phyloP scores from a whole-genome alignment of 92 coral and sea anemone species.

The Desmophyllum pertusum region DNA sequence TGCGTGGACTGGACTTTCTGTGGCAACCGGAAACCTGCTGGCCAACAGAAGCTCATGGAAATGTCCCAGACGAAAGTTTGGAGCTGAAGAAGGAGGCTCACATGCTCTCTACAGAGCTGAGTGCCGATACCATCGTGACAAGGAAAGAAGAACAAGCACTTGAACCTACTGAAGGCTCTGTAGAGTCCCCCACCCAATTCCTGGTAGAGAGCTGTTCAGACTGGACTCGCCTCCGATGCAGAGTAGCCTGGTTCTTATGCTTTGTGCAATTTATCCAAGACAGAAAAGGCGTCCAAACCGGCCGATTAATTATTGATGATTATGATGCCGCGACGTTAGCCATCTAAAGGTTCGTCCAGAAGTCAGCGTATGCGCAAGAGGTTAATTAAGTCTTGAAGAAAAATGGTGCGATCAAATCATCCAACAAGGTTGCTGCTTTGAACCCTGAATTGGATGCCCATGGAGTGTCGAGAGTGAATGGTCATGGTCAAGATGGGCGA shows the following conservation, averaged over 20 bases:
- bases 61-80: conserved; percentile 18
- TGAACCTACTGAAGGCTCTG: too few species aligned
- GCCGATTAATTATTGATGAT: not conserved
- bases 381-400: too few species aligned
- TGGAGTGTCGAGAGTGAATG: conserved; percentile 39
- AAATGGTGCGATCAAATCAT: too few species aligned
- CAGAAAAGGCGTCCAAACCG: not conserved
- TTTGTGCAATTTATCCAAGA: not conserved
- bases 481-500: conserved; percentile 29
- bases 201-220: not conserved
- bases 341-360: too few species aligned
- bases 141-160: not conserved
- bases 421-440: too few species aligned
- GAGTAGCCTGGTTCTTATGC: not conserved
- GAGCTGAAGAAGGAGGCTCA: conserved; percentile 33
- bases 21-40: not conserved
- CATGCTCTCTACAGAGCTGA: not conserved
- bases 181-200: too few species aligned
- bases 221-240: not conserved
- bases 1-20: not conserved
- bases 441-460: conserved; percentile 46
- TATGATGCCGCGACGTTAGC: too few species aligned
- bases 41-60: not conserved
- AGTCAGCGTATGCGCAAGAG: too few species aligned
- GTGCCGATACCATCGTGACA: not conserved